Percentiles rank a stretch among this genome's conserved stretches.
Evolutionary conservation across 2,113 vertebrate species (phyloP).

Genomic region (Alouatta palliata): DNA sequence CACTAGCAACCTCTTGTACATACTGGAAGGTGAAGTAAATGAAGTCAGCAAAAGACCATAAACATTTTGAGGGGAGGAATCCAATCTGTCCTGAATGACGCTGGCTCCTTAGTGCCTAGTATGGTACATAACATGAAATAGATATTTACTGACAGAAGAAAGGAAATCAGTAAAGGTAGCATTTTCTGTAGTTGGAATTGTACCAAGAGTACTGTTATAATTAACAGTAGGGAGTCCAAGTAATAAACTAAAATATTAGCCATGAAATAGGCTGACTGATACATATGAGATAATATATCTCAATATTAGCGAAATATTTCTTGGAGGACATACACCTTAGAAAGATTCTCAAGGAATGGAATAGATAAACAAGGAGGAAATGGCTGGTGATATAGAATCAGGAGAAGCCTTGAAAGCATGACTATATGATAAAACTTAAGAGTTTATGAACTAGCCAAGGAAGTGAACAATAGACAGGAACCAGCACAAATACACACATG

Average conservation of each 20-base stretch:
- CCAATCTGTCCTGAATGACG: background rate
- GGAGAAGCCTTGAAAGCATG: background rate
- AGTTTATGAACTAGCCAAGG: background rate
- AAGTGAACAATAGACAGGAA: background rate
- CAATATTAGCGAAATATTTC: slow-evolving; percentile 52
- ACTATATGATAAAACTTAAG: background rate
- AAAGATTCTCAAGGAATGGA: background rate
- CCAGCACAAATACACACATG: background rate
- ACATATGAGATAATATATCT: background rate
- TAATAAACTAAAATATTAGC: slow-evolving; percentile 61
- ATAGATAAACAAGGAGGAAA: background rate
- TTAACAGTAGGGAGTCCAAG: background rate
- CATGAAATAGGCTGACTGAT: slow-evolving; percentile 35
- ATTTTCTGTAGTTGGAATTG: slow-evolving; percentile 26
- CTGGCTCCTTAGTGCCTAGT: background rate
- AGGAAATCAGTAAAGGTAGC: slow-evolving; percentile 21
- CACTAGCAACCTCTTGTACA: background rate
- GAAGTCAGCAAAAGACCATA: slow-evolving; percentile 38
- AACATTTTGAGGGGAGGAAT: background rate
- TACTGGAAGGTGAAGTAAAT: background rate
- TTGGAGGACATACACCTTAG: slow-evolving; percentile 6
- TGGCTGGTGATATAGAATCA: background rate
- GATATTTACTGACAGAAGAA: background rate
- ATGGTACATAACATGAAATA: background rate
- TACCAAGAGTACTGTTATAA: background rate